Evolutionary conservation across 2,888 invertebrate species (phyloP), one percentile per base, ranked within the genome.

Genomic region (Meganola albula): DNA sequence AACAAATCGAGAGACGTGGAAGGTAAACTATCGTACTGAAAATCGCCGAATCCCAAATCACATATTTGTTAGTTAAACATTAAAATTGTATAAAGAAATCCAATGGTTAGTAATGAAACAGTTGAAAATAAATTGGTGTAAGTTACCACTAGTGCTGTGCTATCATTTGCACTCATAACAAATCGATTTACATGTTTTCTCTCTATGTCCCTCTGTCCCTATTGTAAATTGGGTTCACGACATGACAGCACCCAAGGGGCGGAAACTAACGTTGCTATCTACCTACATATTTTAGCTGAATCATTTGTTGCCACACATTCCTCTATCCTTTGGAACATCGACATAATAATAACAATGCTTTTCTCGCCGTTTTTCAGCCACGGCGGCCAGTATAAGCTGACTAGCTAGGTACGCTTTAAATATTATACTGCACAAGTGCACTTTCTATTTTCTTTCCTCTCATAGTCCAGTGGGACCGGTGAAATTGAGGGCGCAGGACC

Each of bases 161-260:
- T 13, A 27, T 30, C 37, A 27, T 24, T 13, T 46, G 24, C 16
- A 9, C 21, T 13, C 21, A 27, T 16, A 23, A 21, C 24, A 42
- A 45, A 44, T 47, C 38, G 38, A 38, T 47, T 27, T 12, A 1
- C 9, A 8, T 33, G 23, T 20, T 33, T 45, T 36, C 7, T 35
- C 21, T 18, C 12, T 16, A 21, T 44, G 27, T 40, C 28, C 40
- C 16, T 10, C 32, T 33, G 23, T 46, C 32, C 22, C 10, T 25
- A 44, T 47, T 47, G 40, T 43, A 43, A 40, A 31, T 27, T 12
- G 29, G 27, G 29, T 35, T 35, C 40, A 9, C 28, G 34, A 37
- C 43, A 27, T 26, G 30, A 14, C 27, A 27, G 22, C 14, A 24
- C 18, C 32, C 24, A 10, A 27, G 23, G 32, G 25, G 26, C 26